These are phyloP conservation scores for Psophia crepitans DNA, from an alignment of 2,113 vertebrate genomes.

Conservation along the genomic window DNA sequence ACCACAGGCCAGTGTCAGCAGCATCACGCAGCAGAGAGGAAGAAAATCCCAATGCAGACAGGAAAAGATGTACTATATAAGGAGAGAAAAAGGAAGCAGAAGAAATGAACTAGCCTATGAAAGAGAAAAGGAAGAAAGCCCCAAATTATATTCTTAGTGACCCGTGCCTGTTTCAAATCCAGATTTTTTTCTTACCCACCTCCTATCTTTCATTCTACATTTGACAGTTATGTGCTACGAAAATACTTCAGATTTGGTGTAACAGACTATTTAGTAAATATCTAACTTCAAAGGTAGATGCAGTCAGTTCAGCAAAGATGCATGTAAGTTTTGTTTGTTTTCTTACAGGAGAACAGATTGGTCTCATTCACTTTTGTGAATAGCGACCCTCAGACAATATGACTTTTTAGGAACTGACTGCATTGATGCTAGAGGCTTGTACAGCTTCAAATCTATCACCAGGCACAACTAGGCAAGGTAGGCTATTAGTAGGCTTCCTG, in stretches of 20 bases:
- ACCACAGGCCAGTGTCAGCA: conserved; percentile 10
- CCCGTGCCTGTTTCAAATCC: not conserved
- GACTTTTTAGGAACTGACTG: not conserved
- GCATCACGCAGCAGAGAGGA: not conserved
- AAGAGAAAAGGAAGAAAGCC: not conserved
- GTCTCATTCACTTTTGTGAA: not conserved
- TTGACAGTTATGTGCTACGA: not conserved
- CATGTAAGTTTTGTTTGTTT: not conserved
- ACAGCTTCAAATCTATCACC: not conserved
- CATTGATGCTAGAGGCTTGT: not conserved
- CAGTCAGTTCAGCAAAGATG: not conserved
- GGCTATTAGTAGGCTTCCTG: not conserved
- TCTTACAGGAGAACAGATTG: not conserved
- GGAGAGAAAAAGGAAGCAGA: not conserved
- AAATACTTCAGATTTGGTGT: not conserved
- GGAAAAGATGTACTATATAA: not conserved
- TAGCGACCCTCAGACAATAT: not conserved
- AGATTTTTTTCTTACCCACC: not conserved
- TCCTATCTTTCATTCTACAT: not conserved
- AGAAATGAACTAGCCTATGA: not conserved
- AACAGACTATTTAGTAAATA: not conserved
- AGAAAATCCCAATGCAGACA: not conserved
- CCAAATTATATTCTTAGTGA: not conserved
- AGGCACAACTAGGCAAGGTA: not conserved
- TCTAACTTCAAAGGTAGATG: not conserved